phyloP scores from a whole-genome alignment of 1,140 invertebrate species.

The Rhagoletis pomonella region DNA sequence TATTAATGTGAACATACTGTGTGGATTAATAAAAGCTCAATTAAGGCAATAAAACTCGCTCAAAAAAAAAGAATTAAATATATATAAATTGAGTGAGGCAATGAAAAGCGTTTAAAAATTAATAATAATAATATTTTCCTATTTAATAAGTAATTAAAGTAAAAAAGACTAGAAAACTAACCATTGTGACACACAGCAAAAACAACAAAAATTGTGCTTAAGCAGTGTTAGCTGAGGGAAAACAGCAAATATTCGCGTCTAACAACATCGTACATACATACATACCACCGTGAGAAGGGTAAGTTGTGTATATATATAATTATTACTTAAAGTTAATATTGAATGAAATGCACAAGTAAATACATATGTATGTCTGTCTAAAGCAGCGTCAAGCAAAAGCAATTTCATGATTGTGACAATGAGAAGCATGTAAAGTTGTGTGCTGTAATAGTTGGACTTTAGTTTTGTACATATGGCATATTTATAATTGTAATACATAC shows the following conservation, averaged over 20 bases:
- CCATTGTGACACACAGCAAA: not conserved
- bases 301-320: not conserved
- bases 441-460: slow-evolving; percentile 5
- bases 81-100: not conserved
- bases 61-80: too few relatives aligned
- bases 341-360: not conserved
- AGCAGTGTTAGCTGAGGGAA: not conserved
- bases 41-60: slow-evolving; percentile 21
- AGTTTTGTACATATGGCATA: too few relatives aligned
- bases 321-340: not conserved
- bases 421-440: not conserved
- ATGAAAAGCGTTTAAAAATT: not conserved
- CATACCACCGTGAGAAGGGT: not conserved
- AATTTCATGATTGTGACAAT: not conserved
- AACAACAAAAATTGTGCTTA: not conserved
- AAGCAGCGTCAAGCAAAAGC: not conserved
- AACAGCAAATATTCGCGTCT: not conserved
- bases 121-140: not conserved
- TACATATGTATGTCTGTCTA: not conserved
- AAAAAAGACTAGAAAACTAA: not conserved
- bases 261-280: not conserved
- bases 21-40: slow-evolving; percentile 34
- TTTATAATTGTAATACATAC: too few relatives aligned
- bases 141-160: slow-evolving; percentile 4
- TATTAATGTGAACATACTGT: not conserved